Percentiles rank a stretch among this genome's conserved stretches.
Conservation (phyloP, 2,113 vertebrate genomes). For the Oncorhynchus masou region DNA sequence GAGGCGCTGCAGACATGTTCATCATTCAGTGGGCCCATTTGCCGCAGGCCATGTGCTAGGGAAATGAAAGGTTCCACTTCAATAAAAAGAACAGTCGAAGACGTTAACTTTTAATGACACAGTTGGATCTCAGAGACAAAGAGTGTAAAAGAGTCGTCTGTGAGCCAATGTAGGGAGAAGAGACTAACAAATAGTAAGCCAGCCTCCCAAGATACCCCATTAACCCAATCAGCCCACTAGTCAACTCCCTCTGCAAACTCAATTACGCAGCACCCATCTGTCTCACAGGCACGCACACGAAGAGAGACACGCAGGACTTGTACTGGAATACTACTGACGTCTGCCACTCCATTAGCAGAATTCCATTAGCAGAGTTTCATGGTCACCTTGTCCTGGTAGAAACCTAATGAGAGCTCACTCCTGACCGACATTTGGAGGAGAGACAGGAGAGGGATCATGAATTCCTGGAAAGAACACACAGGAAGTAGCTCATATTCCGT, state of each 20-base stretch:
- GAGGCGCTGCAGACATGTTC: not conserved
- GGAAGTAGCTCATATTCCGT: slow-evolving; percentile 29
- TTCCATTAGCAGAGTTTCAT: not conserved
- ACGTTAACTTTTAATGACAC: not conserved
- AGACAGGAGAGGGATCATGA: not conserved
- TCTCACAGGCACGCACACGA: not conserved
- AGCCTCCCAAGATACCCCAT: slow-evolving; percentile 2
- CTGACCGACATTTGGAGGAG: not conserved
- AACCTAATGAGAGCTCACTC: not conserved
- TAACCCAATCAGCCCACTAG: slow-evolving; percentile 9
- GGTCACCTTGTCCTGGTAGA: not conserved
- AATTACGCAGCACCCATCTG: not conserved
- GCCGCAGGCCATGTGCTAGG: not conserved
- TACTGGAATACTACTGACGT: too few species aligned
- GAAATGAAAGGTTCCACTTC: not conserved
- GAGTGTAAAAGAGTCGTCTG: not conserved
- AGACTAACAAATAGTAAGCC: not conserved
- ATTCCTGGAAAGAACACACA: slow-evolving; percentile 13
- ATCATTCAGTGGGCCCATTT: not conserved
- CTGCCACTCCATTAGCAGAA: too few species aligned
- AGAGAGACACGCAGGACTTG: too few species aligned
- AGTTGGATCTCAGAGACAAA: not conserved
- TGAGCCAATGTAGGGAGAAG: not conserved
- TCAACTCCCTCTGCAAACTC: slow-evolving; percentile 5
- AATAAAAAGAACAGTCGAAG: not conserved